phyloP scores from a whole-genome alignment of 2,888 invertebrate species.

The Atethmia centrago region DNA sequence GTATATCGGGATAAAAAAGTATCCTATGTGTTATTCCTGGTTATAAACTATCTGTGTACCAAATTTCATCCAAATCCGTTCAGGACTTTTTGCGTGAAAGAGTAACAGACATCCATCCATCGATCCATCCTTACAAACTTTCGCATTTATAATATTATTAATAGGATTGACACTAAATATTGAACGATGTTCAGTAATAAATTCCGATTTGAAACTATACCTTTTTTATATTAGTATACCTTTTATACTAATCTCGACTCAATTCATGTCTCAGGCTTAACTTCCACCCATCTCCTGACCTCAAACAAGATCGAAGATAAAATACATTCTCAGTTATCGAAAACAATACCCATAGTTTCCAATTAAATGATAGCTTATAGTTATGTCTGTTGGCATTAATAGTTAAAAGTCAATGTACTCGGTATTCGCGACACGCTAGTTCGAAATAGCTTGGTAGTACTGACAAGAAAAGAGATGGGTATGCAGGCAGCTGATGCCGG shows the following conservation, averaged over 20 bases:
- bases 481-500: background rate
- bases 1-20: too few species aligned
- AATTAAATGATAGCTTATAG: conserved; percentile 39
- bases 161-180: too few species aligned
- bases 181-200: background rate
- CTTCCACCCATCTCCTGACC: background rate
- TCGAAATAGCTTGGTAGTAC: conserved; percentile 48
- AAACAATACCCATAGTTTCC: conserved; percentile 27
- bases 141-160: too few species aligned
- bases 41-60: too few species aligned
- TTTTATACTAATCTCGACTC: background rate
- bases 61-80: too few species aligned
- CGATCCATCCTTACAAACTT: too few species aligned
- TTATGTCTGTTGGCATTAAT: conserved; percentile 45
- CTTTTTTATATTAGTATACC: too few species aligned
- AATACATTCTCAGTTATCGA: conserved; percentile 16
- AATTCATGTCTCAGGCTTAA: background rate
- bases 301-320: conserved; percentile 1
- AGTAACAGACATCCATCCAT: too few species aligned
- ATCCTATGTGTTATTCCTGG: too few species aligned
- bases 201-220: too few species aligned
- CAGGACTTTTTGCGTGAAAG: too few species aligned
- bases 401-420: conserved; percentile 51
- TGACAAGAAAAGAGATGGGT: background rate
- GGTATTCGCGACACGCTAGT: conserved; percentile 48